Evolutionary conservation across 2,113 vertebrate genomes (phyloP).

Genomic region (Pluvialis apricaria): DNA sequence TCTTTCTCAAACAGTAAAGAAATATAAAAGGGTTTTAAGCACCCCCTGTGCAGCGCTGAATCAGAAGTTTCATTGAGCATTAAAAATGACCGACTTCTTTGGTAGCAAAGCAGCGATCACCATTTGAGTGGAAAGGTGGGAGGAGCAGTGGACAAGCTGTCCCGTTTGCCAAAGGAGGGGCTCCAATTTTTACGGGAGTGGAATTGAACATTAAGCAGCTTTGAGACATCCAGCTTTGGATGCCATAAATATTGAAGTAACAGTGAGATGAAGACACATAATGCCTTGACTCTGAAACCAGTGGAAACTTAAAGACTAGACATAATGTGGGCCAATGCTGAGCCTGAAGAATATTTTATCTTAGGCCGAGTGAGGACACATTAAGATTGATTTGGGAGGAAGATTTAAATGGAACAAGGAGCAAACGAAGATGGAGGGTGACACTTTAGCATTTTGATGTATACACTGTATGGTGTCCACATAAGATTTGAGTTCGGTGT

Average conservation of each 20-base stretch:
- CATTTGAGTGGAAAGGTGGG: constrained; percentile 8
- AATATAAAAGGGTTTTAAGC: not conserved
- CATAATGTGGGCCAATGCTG: constrained; percentile 5
- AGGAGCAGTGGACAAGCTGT: not conserved
- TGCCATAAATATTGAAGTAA: constrained; percentile 63
- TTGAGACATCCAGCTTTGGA: constrained; percentile 49
- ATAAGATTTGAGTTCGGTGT: not conserved
- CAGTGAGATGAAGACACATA: constrained; percentile 64
- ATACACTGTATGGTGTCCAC: not conserved
- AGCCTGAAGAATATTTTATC: constrained; percentile 61
- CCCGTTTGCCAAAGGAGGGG: constrained; percentile 35
- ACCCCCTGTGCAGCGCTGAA: rapidly evolving
- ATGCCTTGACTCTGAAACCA: constrained; percentile 60
- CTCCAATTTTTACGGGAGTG: constrained; percentile 51
- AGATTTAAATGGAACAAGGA: constrained; percentile 7
- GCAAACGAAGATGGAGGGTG: not conserved
- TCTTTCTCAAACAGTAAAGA: not conserved
- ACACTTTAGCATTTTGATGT: not conserved
- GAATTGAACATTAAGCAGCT: constrained; percentile 48
- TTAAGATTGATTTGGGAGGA: not conserved
- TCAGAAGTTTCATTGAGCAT: not conserved
- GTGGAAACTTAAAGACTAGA: constrained; percentile 65
- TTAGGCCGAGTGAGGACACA: constrained; percentile 51
- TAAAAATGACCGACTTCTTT: not conserved
- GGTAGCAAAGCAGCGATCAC: not conserved